phyloP scores from a whole-genome alignment of 1,140 invertebrate species.

The Kradibia gibbosae region DNA sequence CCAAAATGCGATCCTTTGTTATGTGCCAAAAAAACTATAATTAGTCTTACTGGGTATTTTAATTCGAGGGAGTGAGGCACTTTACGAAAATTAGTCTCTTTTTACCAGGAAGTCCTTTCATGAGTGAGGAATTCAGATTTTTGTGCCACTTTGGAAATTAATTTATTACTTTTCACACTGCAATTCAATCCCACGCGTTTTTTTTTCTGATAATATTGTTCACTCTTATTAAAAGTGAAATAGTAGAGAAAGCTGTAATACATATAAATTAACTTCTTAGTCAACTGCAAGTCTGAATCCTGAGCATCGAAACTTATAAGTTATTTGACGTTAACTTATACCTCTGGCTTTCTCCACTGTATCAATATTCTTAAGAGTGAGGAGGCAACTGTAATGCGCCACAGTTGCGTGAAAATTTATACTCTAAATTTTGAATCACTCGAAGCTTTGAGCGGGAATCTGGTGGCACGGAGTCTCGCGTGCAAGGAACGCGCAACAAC shows the following conservation, averaged over 20 bases:
- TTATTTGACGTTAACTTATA: conserved; percentile 25
- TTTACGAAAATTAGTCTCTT: not conserved
- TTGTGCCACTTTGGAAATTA: not conserved
- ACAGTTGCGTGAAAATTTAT: not conserved
- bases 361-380: not conserved
- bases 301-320: not conserved
- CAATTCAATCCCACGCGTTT: not conserved
- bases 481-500: not conserved
- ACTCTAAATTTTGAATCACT: conserved; percentile 16
- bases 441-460: not conserved
- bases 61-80: not conserved
- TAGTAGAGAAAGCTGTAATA: conserved; percentile 19
- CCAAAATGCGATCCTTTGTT: no score
- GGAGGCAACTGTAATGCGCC: not conserved
- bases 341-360: conserved; percentile 8
- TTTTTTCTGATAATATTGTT: not conserved
- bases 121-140: not conserved
- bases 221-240: conserved; percentile 8
- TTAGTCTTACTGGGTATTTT: not conserved
- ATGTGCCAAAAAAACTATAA: not conserved
- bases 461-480: not conserved
- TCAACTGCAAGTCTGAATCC: not conserved
- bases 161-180: not conserved
- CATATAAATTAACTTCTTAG: conserved; percentile 20
- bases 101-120: not conserved